Base-by-base conservation (phyloP, 1,140 invertebrate species). In the Helicoverpa zea region DNA sequence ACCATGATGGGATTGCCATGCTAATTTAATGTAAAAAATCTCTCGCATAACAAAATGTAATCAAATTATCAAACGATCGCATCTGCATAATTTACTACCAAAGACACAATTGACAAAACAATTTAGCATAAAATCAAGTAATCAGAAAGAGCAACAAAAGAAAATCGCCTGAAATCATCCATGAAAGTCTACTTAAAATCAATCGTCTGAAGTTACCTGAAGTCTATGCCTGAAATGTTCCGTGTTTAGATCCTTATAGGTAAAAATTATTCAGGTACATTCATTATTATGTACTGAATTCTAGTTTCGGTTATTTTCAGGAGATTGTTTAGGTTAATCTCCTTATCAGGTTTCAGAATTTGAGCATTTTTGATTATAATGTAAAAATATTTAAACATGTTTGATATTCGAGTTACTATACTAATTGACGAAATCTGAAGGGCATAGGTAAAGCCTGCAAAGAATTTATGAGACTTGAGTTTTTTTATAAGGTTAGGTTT, bases 141-240 rank as follows among this genome's bases (percentile, higher is more conserved):
- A 43, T 64, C 35, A 43, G n/a, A 66, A 66, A 47, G 35, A 47
- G 16, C 18, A 18, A 49, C 47, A 10, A 12, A 23, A 49, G 63
- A 49, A 49, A 49, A 47, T 49, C 35, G n/a, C 12, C 47, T 18
- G 43, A 66, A 66, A 47, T 66, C 63, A 66, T 49, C 63, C 63
- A 47, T 18, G 63, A 66, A 43, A 43, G 63, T 18, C 16, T 66
- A 49, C 63, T 66, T 49, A 14, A 49, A 4, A 18, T n/a, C 30
- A 11, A 66, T 66, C 47, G 63, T 66, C 63, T 66, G 16, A 66
- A 18, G 49, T 66, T 49, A 66, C 11, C 63, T 66, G 43, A 49
- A 66, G 2, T 0, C 23, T 23, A 23, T 23, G 23, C 23, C 23
- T 23, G 23, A 23, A 64, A 47, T 47, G 14, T 7, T 43, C 43